phyloP scores from a whole-genome alignment of 2,797 vertebrate genomes.

The Ceyx erithaca region DNA sequence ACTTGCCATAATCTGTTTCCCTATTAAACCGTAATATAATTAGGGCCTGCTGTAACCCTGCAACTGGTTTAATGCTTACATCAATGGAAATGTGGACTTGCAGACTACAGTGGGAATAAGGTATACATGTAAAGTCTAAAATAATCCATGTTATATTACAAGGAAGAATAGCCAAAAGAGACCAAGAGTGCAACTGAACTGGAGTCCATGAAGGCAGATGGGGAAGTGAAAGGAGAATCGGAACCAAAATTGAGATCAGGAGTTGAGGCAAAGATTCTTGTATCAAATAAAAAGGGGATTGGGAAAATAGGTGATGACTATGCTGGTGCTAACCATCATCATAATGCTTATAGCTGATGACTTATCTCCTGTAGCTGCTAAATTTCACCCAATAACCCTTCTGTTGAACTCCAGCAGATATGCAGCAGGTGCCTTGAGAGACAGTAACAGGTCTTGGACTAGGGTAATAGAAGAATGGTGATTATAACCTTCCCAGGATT shows the following conservation, averaged over 20 bases:
- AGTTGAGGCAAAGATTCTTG: not conserved
- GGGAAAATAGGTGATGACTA: conserved; percentile 1
- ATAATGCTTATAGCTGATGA: not conserved
- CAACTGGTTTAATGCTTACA: conserved; percentile 15
- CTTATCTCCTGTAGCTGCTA: not conserved
- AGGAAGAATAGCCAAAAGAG: not conserved
- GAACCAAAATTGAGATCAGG: not conserved
- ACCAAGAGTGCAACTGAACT: not conserved
- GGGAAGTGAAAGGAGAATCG: not conserved
- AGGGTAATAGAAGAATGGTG: not conserved
- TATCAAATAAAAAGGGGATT: not conserved
- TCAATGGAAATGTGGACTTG: conserved; percentile 5
- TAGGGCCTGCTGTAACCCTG: conserved; percentile 49
- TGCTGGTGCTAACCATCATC: not conserved
- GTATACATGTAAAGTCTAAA: not conserved
- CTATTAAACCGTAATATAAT: conserved; percentile 64
- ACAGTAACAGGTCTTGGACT: not conserved
- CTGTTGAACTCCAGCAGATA: not conserved
- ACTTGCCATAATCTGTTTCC: conserved; percentile 53
- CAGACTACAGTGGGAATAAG: not conserved
- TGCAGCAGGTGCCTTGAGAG: not conserved
- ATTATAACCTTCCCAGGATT: not conserved
- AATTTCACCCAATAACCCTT: not conserved
- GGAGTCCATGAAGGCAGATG: rapidly evolving
- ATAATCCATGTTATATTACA: not conserved